These are phyloP conservation scores for Epistrophe eligans DNA, from an alignment of 2,888 invertebrate genomes.

Conservation along the genomic window DNA sequence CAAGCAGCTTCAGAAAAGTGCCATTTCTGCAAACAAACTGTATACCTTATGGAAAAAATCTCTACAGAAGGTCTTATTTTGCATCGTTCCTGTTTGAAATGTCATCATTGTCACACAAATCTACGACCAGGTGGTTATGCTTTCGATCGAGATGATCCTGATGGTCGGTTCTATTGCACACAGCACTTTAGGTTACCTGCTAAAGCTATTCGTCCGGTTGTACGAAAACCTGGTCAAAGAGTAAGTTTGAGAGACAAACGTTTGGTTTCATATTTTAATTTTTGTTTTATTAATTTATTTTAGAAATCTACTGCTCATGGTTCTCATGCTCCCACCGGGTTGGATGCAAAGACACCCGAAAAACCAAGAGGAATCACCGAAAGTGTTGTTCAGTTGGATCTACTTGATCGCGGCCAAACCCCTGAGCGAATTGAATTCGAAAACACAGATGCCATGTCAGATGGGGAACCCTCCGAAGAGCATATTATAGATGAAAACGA, in stretches of 20 bases:
- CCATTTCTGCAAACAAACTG: constrained; percentile 95
- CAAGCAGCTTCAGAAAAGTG: constrained; percentile 90
- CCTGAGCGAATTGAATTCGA: constrained; percentile 93
- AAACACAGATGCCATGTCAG: constrained; percentile 88
- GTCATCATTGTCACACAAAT: constrained; percentile 95
- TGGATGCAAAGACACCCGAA: constrained; percentile 83
- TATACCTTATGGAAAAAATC: constrained; percentile 96
- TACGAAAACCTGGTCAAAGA: constrained; percentile 79
- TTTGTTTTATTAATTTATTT: constrained; percentile 5
- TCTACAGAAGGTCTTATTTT: constrained; percentile 95
- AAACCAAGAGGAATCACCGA: constrained; percentile 83
- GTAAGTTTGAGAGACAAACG: constrained; percentile 63
- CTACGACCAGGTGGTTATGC: constrained; percentile 91
- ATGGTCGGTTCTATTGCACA: constrained; percentile 89
- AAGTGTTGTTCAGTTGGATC: constrained; percentile 80
- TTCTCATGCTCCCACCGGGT: constrained; percentile 65
- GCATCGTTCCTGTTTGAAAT: constrained; percentile 96
- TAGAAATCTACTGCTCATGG: constrained; percentile 77
- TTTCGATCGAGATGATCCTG: constrained; percentile 88
- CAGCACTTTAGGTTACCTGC: constrained; percentile 89
- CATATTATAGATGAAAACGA: constrained; percentile 97
- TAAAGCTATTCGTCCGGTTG: constrained; percentile 83
- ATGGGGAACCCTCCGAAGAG: constrained; percentile 86
- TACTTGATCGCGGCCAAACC: constrained; percentile 86
- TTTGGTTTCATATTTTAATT: not conserved